These are phyloP conservation scores for Amblyopsis hoosieri DNA, from an alignment of 2,797 vertebrate species.

Conservation along the genomic window DNA sequence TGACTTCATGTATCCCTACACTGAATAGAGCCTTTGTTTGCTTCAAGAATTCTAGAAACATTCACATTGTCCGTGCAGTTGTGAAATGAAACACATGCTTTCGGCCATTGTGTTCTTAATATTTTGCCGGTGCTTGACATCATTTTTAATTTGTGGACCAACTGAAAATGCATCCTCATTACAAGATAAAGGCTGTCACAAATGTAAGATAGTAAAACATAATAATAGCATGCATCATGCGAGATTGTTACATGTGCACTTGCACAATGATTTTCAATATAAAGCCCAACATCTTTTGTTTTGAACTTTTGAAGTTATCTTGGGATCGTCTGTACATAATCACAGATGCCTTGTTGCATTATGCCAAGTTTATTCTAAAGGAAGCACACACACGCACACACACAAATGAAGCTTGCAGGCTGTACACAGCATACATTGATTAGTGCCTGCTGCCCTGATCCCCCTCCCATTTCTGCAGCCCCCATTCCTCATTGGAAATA, in stretches of 20 bases:
- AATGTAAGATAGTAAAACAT: neutral
- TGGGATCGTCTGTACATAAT: neutral
- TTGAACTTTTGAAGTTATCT: neutral
- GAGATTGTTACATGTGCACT: neutral
- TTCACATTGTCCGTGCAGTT: slow-evolving; percentile 26
- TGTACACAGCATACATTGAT: slow-evolving; percentile 68
- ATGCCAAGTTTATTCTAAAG: slow-evolving; percentile 23
- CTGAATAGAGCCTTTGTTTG: slow-evolving; percentile 31
- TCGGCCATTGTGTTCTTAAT: neutral
- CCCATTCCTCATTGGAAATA: slow-evolving; percentile 89
- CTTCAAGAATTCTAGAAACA: slow-evolving; percentile 29
- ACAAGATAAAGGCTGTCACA: too few species aligned
- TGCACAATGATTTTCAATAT: neutral
- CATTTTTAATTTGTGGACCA: too few species aligned
- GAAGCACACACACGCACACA: slow-evolving; percentile 1
- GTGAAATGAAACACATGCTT: slow-evolving; percentile 1
- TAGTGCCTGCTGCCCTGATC: slow-evolving; percentile 74
- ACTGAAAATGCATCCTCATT: too few species aligned
- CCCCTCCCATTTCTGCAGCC: slow-evolving; percentile 63
- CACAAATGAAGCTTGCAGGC: slow-evolving; percentile 29
- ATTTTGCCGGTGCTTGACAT: neutral
- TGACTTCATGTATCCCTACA: slow-evolving; percentile 41
- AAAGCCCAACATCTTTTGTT: too few species aligned
- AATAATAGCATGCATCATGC: neutral
- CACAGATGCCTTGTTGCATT: neutral